These are phyloP conservation scores for Eudasyphora cyanicolor DNA, from an alignment of 2,888 invertebrate species.

Conservation along the genomic window DNA sequence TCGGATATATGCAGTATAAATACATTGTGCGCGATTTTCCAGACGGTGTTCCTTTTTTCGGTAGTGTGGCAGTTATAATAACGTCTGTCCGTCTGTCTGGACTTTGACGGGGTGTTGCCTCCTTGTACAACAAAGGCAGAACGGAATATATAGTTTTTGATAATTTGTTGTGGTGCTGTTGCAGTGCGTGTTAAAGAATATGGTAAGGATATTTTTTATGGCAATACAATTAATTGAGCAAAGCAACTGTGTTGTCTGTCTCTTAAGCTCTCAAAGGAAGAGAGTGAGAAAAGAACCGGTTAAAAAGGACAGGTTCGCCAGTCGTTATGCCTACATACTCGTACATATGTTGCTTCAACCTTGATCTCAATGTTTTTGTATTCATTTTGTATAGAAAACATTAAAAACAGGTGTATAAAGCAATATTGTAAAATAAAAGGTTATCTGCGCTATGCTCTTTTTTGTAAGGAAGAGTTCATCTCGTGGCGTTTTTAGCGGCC, in stretches of 20 bases:
- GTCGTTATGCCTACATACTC: no score
- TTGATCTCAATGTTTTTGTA: background rate
- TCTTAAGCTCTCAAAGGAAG: no score
- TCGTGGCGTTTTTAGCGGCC: no score
- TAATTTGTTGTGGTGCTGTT: background rate
- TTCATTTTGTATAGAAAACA: background rate
- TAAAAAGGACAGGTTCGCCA: no score
- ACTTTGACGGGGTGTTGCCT: conserved; percentile 19
- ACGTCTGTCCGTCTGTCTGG: background rate
- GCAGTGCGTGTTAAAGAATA: no score
- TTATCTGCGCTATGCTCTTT: no score
- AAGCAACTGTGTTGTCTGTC: no score
- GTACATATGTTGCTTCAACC: conserved; percentile 4
- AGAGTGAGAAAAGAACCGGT: no score
- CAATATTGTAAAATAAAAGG: no score
- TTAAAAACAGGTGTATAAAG: no score
- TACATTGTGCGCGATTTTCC: conserved; percentile 54
- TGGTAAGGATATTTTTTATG: conserved; percentile 33
- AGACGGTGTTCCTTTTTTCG: conserved; percentile 54
- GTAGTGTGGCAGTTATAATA: background rate
- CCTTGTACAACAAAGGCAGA: background rate
- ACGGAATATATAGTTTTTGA: conserved; percentile 15
- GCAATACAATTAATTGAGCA: no score
- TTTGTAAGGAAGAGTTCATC: no score
- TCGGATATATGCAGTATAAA: background rate